A percentile compares a stretch with the other conserved stretches of the same genome.
These are phyloP conservation scores for Matsumyia berberina DNA, from an alignment of 2,888 invertebrate genomes.

Conservation along the genomic window DNA sequence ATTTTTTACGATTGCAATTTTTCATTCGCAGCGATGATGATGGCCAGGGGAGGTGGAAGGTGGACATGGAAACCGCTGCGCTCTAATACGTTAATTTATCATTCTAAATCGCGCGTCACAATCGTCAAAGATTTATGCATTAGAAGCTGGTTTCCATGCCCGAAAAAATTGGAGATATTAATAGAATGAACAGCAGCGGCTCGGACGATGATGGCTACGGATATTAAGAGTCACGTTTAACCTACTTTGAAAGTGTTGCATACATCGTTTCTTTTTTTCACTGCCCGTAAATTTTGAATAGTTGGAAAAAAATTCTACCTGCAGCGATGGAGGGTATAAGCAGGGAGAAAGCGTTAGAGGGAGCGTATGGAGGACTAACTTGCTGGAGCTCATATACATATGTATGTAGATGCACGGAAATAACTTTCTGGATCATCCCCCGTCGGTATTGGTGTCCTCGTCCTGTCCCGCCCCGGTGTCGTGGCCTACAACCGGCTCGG, in stretches of 20 bases:
- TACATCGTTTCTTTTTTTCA: neutral
- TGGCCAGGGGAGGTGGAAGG: constrained; percentile 24
- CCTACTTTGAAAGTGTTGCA: constrained; percentile 4
- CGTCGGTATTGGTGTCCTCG: no score
- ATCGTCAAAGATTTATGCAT: constrained; percentile 71
- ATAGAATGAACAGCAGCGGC: constrained; percentile 13
- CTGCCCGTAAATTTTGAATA: neutral
- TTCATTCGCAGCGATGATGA: constrained; percentile 64
- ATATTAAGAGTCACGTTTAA: constrained; percentile 49
- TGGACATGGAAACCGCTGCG: constrained; percentile 55
- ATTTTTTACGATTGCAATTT: constrained; percentile 73
- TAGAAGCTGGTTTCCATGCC: constrained; percentile 41
- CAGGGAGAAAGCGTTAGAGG: no score
- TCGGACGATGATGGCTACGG: constrained; percentile 35
- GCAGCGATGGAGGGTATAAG: no score
- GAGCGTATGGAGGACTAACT: no score
- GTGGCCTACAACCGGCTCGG: no score
- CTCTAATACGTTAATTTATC: constrained; percentile 74
- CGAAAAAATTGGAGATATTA: constrained; percentile 60
- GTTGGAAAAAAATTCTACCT: neutral
- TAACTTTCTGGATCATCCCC: no score
- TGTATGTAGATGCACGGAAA: no score
- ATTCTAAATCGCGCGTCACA: constrained; percentile 73
- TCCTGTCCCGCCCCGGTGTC: no score
- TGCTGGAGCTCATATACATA: no score